Conservation (phyloP, 2,113 vertebrate genomes). For the Gymnorhina tibicen region DNA sequence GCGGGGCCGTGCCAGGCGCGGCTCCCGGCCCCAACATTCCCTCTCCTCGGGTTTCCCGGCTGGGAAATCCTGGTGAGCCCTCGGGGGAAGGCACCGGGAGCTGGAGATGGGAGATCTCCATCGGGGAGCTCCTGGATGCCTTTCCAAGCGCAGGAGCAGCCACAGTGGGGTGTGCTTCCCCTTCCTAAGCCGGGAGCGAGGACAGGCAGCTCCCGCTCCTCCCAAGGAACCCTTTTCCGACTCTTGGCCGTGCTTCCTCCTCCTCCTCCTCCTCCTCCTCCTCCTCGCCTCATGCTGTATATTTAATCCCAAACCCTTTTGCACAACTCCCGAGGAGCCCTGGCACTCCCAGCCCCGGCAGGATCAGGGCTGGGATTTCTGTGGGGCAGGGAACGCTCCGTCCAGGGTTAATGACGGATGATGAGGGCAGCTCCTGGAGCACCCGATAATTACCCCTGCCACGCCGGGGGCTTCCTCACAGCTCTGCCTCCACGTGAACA, state of each 20-base stretch:
- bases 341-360: background rate
- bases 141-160: background rate
- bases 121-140: background rate
- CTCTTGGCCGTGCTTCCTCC: background rate
- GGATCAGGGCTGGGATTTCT: background rate
- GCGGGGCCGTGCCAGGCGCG: rapidly evolving
- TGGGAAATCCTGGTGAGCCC: background rate
- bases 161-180: conserved; percentile 33
- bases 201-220: background rate
- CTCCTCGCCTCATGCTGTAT: background rate
- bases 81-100: rapidly evolving
- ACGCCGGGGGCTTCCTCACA: background rate
- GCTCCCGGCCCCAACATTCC: background rate
- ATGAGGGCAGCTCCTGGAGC: background rate
- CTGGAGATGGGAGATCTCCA: background rate
- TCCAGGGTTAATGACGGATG: background rate
- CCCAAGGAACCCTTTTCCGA: background rate
- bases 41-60: background rate
- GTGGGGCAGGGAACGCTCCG: background rate
- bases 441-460: background rate
- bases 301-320: background rate
- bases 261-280: conserved; percentile 1
- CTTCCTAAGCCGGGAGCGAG: background rate
- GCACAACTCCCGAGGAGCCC: background rate
- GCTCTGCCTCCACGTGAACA: background rate